Conservation (phyloP, 2,888 invertebrate genomes). For the Hololepta plana region DNA sequence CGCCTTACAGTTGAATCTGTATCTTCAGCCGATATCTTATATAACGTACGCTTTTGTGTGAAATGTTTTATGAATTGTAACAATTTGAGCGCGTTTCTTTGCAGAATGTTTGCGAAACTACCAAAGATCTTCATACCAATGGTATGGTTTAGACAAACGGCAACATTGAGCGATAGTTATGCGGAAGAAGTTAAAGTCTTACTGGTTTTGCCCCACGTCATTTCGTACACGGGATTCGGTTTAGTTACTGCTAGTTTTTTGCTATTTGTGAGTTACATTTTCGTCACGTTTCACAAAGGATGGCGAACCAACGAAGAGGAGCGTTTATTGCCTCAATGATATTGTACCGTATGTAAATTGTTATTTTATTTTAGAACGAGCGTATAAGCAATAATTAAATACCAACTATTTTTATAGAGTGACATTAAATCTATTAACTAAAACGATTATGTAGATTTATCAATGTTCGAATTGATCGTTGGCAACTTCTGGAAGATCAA, state of each 20-base stretch:
- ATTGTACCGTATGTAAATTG: too few relatives aligned
- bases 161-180: constrained; percentile 36
- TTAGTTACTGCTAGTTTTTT: constrained; percentile 29
- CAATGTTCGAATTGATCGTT: too few relatives aligned
- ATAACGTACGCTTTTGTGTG: background rate
- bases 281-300: constrained; percentile 19
- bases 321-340: constrained; percentile 18
- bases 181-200: constrained; percentile 35
- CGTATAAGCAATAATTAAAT: too few relatives aligned
- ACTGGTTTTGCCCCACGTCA: constrained; percentile 32
- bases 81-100: constrained; percentile 10
- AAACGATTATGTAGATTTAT: constrained; percentile 2
- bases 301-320: constrained; percentile 23
- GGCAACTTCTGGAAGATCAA: too few relatives aligned
- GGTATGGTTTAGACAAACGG: constrained; percentile 59
- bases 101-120: constrained; percentile 36
- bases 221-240: constrained; percentile 35
- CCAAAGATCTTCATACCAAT: constrained; percentile 46
- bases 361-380: too few relatives aligned
- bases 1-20: constrained; percentile 59
- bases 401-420: constrained; percentile 2
- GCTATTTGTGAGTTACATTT: constrained; percentile 21
- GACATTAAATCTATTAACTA: constrained; percentile 10
- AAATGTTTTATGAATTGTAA: background rate
- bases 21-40: constrained; percentile 27